Evolutionary conservation across 2,888 invertebrate genomes (phyloP), one percentile per base, ranked within the genome.

Genomic region (Rhabditoides inermis): DNA sequence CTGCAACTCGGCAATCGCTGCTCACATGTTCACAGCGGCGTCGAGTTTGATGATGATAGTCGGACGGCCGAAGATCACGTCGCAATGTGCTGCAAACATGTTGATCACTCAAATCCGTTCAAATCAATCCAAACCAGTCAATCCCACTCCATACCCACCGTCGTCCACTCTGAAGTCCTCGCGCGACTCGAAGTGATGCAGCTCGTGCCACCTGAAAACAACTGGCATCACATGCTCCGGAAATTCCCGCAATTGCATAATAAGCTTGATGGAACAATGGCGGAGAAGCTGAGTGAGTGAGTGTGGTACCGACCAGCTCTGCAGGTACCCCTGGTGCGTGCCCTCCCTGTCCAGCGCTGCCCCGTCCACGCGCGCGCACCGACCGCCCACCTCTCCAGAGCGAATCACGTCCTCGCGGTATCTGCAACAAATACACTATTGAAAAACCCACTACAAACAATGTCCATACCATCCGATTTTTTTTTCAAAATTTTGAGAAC

Each of bases 11-110:
- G n/a, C n/a, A n/a, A n/a, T n/a, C n/a, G n/a, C n/a, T n/a, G n/a
- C 58, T 48, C 15, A 61, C 65, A 68, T 54, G 45, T 69, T 70
- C 32, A 70, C 58, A 20, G 90, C 86, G 71, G 94, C 92, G 83
- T 98, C 95, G 73, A 95, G 85, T 82, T 95, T 95, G 85, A 94
- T 54, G 3, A 28, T 18, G 22, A 85, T 88, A n/a, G 90, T 90
- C 50, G 94, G 94, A 78, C 87, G 88, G 50, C 88, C 84, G 66
- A 95, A 84, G 28, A 87, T 82, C 61, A 90, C 78, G 82, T 95
- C 92, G 83, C 98, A 95, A 40, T 75, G 57, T 15, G 75, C 58
- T 3, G n/a, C n/a, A n/a, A n/a, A n/a, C n/a, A n/a, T n/a, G n/a
- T n/a, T n/a, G n/a, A n/a, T n/a, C n/a, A n/a, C n/a, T n/a, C n/a